Base-by-base conservation (phyloP, 2,888 invertebrate species). In the Clunio marinus region DNA sequence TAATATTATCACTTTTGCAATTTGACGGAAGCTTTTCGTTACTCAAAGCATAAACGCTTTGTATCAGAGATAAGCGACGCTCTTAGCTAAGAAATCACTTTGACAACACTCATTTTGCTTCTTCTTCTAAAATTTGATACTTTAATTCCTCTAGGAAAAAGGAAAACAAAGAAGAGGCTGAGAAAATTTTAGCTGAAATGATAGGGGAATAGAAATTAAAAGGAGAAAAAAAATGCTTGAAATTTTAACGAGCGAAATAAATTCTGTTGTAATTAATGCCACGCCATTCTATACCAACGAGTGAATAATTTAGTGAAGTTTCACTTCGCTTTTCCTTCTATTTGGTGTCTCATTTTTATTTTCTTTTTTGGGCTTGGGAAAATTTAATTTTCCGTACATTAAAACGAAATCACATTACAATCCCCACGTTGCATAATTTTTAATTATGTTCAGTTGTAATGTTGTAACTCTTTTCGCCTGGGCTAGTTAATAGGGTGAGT, bases 181-280 rank as follows among this genome's bases (percentile, higher is more conserved):
- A 51, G 51, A 41, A 41, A 41, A 41, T 41, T 17, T 32, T 10
- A 7, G 4, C 32, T 32, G 5, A 4, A 51, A 8, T 4, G 2
- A 13, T n/a, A 57, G 57, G 15, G 25, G 27, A 27, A 45, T n/a
- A 13, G 27, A 57, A 4, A 7, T 1, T 15, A 8, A 15, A 46
- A 22, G 22, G 35, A 22, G 37, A 1, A 8, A 37, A 60, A 27
- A 60, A 37, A 60, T 60, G 60, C 60, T 60, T 37, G 60, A 35
- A 60, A 60, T 60, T 60, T 60, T 60, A 60, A 60, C 37, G 60
- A 37, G 41, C n/a, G 60, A 59, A 35, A 60, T 60, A 60, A 35
- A 60, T 60, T 60, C 37, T 24, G 35, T 7, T 60, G 60, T 60
- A 60, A 60, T 60, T 60, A 60, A 60, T 60, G 60, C 28, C 28